Percentiles rank a stretch among this genome's conserved stretches.
These are phyloP conservation scores for Alethe castanea DNA, from an alignment of 2,113 vertebrate genomes.

Conservation along the genomic window DNA sequence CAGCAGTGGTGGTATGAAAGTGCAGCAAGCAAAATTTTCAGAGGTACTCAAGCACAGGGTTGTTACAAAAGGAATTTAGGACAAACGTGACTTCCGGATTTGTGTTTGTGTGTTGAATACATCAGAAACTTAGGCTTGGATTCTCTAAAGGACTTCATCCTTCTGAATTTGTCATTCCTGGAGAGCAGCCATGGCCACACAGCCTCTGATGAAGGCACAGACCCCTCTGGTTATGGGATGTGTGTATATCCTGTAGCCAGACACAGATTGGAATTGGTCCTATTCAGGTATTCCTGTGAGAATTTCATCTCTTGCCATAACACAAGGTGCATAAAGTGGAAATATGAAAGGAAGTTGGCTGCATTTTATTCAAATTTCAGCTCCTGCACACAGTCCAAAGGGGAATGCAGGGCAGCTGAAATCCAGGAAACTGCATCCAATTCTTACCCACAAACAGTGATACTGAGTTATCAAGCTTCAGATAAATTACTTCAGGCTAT, in stretches of 20 bases:
- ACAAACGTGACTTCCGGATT: neutral
- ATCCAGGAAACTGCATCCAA: neutral
- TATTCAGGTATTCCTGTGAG: neutral
- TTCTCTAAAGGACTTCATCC: neutral
- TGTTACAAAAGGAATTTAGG: neutral
- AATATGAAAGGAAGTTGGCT: neutral
- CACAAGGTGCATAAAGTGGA: neutral
- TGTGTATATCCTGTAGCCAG: neutral
- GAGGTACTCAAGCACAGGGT: neutral
- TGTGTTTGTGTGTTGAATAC: neutral
- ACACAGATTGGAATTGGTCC: neutral
- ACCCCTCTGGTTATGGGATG: neutral
- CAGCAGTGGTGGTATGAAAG: neutral
- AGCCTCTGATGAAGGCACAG: neutral
- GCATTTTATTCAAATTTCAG: neutral
- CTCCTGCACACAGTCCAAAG: neutral
- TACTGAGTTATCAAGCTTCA: neutral
- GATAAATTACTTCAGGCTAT: neutral
- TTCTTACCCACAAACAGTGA: neutral
- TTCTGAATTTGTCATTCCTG: neutral
- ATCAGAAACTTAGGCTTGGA: neutral
- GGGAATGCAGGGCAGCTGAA: neutral
- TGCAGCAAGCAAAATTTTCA: neutral
- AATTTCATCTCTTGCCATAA: neutral
- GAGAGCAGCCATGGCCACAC: neutral